Conservation (phyloP, 2,797 vertebrate species). For the Chromobotia macracanthus region DNA sequence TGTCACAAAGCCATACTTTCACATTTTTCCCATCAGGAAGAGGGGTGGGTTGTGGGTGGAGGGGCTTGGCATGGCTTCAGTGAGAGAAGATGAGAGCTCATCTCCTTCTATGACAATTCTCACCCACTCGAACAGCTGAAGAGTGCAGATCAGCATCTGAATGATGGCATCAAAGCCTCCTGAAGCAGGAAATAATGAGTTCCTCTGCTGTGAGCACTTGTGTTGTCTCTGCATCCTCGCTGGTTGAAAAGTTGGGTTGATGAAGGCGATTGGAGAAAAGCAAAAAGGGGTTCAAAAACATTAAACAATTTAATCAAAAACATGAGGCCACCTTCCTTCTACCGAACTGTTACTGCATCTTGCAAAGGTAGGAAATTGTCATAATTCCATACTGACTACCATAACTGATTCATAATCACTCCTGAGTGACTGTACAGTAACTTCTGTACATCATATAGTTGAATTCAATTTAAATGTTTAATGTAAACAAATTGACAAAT, state of each 20-base stretch:
- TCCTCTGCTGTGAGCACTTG: constrained; percentile 59
- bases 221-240: constrained; percentile 53
- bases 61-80: constrained; percentile 64
- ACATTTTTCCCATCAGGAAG: constrained; percentile 49
- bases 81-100: constrained; percentile 66
- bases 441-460: too few species aligned
- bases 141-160: constrained; percentile 75
- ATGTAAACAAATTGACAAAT: neutral
- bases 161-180: constrained; percentile 77
- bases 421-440: too few species aligned
- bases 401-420: too few species aligned
- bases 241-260: constrained; percentile 17
- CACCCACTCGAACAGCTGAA: constrained; percentile 72
- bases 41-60: too few species aligned
- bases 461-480: too few species aligned
- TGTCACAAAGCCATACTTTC: constrained; percentile 59
- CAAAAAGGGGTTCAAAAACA: constrained; percentile 6
- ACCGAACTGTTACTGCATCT: too few species aligned
- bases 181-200: constrained; percentile 61
- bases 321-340: too few species aligned
- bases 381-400: too few species aligned
- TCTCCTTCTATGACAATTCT: constrained; percentile 74
- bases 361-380: too few species aligned
- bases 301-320: neutral
- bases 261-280: constrained; percentile 28